Evolutionary conservation across 2,113 vertebrate genomes (phyloP).

Genomic region (Solea senegalensis): DNA sequence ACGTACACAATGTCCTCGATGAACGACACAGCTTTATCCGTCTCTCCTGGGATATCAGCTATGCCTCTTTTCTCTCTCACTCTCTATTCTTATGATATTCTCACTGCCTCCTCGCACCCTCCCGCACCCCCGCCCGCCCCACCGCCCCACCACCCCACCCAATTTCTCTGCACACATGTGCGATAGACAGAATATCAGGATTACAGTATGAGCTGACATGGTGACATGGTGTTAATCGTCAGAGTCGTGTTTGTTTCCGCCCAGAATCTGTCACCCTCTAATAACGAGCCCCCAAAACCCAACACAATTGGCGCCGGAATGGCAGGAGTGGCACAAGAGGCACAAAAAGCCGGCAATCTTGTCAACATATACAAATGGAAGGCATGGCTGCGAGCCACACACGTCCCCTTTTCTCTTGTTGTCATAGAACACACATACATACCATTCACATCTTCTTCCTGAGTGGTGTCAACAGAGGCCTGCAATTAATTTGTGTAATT

Average conservation of each 20-base stretch:
- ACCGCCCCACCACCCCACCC: slow-evolving; percentile 55
- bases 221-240: slow-evolving; percentile 79
- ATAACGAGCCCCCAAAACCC: slow-evolving; percentile 76
- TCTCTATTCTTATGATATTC: slow-evolving; percentile 58
- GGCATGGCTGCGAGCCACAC: slow-evolving; percentile 63
- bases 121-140: slow-evolving; percentile 47
- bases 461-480: slow-evolving; percentile 72
- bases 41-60: slow-evolving; percentile 67
- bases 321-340: slow-evolving; percentile 77
- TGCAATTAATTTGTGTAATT: slow-evolving; percentile 80
- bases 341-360: slow-evolving; percentile 77
- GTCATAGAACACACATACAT: slow-evolving; percentile 68
- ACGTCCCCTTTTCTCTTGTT: slow-evolving; percentile 73
- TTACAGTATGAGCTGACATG: slow-evolving; percentile 79
- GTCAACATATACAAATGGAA: slow-evolving; percentile 78
- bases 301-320: slow-evolving; percentile 70
- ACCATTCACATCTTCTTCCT: slow-evolving; percentile 72
- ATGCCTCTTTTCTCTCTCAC: slow-evolving; percentile 52
- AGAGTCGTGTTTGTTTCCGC: slow-evolving; percentile 79
- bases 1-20: slow-evolving; percentile 71
- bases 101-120: slow-evolving; percentile 56
- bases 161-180: slow-evolving; percentile 65
- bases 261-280: slow-evolving; percentile 80
- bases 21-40: slow-evolving; percentile 75
- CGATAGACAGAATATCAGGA: slow-evolving; percentile 79